Evolutionary conservation across 2,888 invertebrate genomes (phyloP), one percentile per base, ranked within the genome.

Genomic region (Lasius platythorax): DNA sequence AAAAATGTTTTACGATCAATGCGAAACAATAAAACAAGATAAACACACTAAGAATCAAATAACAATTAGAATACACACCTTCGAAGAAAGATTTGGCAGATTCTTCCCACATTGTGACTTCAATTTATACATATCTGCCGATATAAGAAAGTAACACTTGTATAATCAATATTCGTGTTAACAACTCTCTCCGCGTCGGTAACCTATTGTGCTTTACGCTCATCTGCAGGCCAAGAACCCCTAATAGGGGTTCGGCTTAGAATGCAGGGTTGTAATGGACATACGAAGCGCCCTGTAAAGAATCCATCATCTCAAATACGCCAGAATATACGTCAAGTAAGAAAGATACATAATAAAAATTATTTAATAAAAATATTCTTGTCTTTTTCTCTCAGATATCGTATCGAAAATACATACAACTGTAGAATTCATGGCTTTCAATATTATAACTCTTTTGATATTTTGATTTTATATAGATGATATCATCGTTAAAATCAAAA

Each of bases 221-320:
- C 89, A 92, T 92, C 91, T 88, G 87, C 90, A 92, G 93, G 93
- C 93, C 94, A 93, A 92, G 91, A 92, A 94, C 93, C 94, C 93
- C 92, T 92, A 91, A 90, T 89, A 89, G 53, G 53, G 53, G 53
- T 53, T 90, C 90, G 91, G 91, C 92, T 93, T 93, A 92, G 83
- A 61, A 68, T 72, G 18, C 94, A 94, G 94, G 92, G 92, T 92
- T 93, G 93, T 92, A 91, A 84, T 90, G 84, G 74, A 84, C 64
- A 78, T 66, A 78, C 70, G 78, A 76, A 66, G 66, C 63, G 72
- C 91, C 89, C 89, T 56, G 85, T 76, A 82, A 85, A 88, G 72
- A 83, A 75, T 84, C 78, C 58, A 86, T 82, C 72, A 53, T 8
- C 2, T 8, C 2, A 33, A 73, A 58, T n/a, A 28, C 8, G 8